Evolutionary conservation across 2,113 vertebrate species (phyloP), one percentile per base, ranked within the genome.

Genomic region (Saguinus midas): DNA sequence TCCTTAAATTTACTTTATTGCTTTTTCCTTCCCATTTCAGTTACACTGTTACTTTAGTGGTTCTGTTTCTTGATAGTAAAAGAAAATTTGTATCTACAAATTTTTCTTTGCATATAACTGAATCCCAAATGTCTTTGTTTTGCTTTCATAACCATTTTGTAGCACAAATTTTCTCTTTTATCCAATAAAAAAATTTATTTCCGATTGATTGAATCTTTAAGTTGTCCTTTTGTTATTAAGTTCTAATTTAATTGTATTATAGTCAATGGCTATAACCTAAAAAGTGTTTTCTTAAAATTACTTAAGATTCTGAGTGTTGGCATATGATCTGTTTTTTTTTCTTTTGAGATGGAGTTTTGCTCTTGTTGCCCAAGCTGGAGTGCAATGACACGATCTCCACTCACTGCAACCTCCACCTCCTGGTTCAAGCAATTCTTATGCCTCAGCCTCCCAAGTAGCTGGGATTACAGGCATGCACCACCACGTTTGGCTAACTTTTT

Each of bases 11-110:
- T 32, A n/a, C 16, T 75, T 73, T 52, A 78, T 94, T 78, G 45
- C 4, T 58, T 90, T 85, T 90, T 82, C 55, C 52, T 72, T 82
- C 45, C 45, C 57, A 64, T 72, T 70, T 93, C 27, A 48, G 32
- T 85, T 76, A 87, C 66, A 58, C 90, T 58, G 17, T 84, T 84
- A 80, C 35, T 88, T 88, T 16, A 79, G 73, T 96, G 94, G 58
- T 90, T 87, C 90, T 90, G 84, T 91, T 95, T 57, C 55, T 76
- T 78, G 76, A 92, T 78, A 97, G 84, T 68, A 84, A 91, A 84
- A 94, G 21, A 91, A 61, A 76, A 91, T 40, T 23, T 73, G 21
- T 29, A 35, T 32, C 43, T 45, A 87, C 37, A 95, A 40, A 45
- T 61, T 79, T 94, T 88, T 78, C 52, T 89, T 92, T 94, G 20